phyloP scores from a whole-genome alignment of 2,888 invertebrate genomes.

The Artemia sinica region DNA sequence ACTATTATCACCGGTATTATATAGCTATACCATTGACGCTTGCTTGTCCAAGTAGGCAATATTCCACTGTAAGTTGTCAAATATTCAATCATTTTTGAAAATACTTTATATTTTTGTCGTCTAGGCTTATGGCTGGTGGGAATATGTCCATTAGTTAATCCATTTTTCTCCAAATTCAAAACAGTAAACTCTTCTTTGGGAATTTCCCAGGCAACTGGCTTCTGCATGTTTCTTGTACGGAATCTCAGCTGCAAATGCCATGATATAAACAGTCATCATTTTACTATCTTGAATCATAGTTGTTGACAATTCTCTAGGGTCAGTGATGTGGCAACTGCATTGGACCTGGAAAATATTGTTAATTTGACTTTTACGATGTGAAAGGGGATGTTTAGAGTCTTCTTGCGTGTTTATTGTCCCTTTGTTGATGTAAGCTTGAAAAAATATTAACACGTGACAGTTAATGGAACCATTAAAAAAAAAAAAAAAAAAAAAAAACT shows the following conservation, averaged over 20 bases:
- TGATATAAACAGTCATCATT: too few species aligned
- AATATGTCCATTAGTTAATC: neutral
- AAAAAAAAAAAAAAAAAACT: too few species aligned
- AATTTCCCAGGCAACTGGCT: slow-evolving; percentile 13
- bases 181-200: slow-evolving; percentile 9
- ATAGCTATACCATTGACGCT: neutral
- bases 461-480: too few species aligned
- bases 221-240: slow-evolving; percentile 10
- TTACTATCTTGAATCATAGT: too few species aligned
- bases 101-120: neutral
- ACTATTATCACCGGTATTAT: neutral
- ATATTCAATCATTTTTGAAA: slow-evolving; percentile 5
- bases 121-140: neutral
- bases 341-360: too few species aligned
- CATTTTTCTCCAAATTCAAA: slow-evolving; percentile 4
- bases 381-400: too few species aligned
- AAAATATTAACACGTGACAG: too few species aligned
- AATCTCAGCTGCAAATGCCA: neutral
- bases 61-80: neutral
- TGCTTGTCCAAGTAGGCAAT: neutral
- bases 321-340: too few species aligned
- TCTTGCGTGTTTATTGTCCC: too few species aligned
- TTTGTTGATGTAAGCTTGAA: too few species aligned
- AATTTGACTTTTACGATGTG: too few species aligned
- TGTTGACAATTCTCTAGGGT: too few species aligned